Evolutionary conservation across 2,888 invertebrate species (phyloP), one percentile per base, ranked within the genome.

Genomic region (Orthosia gracilis): DNA sequence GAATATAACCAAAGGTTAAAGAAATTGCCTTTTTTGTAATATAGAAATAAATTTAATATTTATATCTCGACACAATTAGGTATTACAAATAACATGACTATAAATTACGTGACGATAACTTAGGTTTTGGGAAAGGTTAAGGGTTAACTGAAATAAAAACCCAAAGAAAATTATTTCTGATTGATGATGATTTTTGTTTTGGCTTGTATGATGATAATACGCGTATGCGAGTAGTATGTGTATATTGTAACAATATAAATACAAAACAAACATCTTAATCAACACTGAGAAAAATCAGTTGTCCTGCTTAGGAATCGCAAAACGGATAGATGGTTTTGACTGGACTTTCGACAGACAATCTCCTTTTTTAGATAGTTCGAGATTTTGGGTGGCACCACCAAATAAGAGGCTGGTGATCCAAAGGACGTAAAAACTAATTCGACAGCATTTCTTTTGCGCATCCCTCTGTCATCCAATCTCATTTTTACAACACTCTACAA

Each of bases 401-500:
- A 7, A 31, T 7, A 31, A 31, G 52, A 47, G n/a, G 17, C 26
- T 23, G 40, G 49, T 11, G 12, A 40, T 21, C n/a, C n/a, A 50
- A 57, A 17, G 18, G 31, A 31, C 3, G n/a, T 17, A n/a, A 58
- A 67, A 66, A 57, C 15, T 3, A 23, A 50, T 21, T 57, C 57
- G 15, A 45, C n/a, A 50, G 18, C 18, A 26, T 57, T 26, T 7
- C 21, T 47, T 45, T 52, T 23, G n/a, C 18, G 12, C 45, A 21
- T 12, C 5, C n/a, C 23, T 1, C 15, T 49, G 49, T 40, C 13
- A 54, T n/a, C 50, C 18, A 50, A 58, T 76, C 31, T 57, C 11
- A 49, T 73, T 49, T 76, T 26, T 57, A 17, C n/a, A n/a, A 49
- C 13, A 15, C 18, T 54, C 7, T 21, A 40, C 64, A 58, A 66